These are phyloP conservation scores for Pseudopleuronectes americanus DNA, from an alignment of 2,797 vertebrate genomes.

Conservation along the genomic window DNA sequence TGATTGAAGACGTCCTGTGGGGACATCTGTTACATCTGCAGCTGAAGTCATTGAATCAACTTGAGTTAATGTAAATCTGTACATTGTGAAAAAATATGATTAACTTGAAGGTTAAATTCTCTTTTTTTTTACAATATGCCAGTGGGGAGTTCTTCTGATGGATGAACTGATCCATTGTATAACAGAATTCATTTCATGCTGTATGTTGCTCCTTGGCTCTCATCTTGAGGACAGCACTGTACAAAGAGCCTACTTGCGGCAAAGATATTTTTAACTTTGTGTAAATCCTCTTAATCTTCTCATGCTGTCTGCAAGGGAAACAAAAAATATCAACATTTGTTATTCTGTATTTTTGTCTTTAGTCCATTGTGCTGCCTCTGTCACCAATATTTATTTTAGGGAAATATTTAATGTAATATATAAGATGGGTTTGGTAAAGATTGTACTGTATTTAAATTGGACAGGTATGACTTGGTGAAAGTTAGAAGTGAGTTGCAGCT, in stretches of 20 bases:
- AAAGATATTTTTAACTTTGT: background rate
- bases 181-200: too few relatives aligned
- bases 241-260: background rate
- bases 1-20: too few relatives aligned
- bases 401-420: constrained; percentile 51
- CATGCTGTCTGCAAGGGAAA: background rate
- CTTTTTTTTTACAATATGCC: too few relatives aligned
- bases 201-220: background rate
- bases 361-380: constrained; percentile 19
- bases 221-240: background rate
- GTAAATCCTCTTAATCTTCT: background rate
- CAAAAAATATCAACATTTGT: background rate
- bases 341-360: constrained; percentile 9
- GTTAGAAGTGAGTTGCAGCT: background rate
- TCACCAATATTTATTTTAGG: background rate
- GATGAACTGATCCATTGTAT: too few relatives aligned
- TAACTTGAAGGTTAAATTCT: too few relatives aligned
- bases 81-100: background rate
- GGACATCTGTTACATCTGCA: too few relatives aligned
- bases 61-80: too few relatives aligned
- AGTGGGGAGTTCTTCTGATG: too few relatives aligned
- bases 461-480: background rate
- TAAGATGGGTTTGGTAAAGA: constrained; percentile 12
- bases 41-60: too few relatives aligned
- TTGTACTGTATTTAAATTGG: constrained; percentile 27